These are phyloP conservation scores for Cordilura impudica DNA, from an alignment of 2,888 invertebrate species.

Conservation along the genomic window DNA sequence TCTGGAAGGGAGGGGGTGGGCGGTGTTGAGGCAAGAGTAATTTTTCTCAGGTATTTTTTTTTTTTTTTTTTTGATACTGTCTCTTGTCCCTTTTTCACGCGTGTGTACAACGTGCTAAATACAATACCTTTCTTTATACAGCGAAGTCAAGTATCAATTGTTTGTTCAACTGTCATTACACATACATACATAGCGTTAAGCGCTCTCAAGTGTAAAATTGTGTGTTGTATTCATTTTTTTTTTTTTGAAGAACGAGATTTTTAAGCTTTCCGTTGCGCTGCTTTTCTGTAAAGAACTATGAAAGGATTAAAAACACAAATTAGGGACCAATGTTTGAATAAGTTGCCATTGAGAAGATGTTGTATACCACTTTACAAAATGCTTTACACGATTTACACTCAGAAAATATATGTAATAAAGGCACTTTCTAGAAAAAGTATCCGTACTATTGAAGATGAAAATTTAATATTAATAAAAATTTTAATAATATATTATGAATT, in stretches of 20 bases:
- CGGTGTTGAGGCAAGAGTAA: too few relatives aligned
- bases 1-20: too few relatives aligned
- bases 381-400: too few relatives aligned
- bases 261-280: background rate
- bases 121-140: background rate
- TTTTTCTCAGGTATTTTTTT: background rate
- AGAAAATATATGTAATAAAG: too few relatives aligned
- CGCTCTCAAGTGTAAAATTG: constrained; percentile 18
- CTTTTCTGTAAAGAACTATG: constrained; percentile 27
- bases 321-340: constrained; percentile 53
- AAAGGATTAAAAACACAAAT: constrained; percentile 51
- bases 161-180: constrained; percentile 16
- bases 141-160: background rate
- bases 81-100: constrained; percentile 7
- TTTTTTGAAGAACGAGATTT: background rate
- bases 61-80: background rate
- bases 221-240: background rate
- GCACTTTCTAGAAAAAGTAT: too few relatives aligned
- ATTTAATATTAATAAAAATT: too few relatives aligned
- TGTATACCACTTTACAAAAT: too few relatives aligned
- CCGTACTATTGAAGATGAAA: too few relatives aligned
- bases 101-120: background rate
- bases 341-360: constrained; percentile 42
- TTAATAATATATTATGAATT: too few relatives aligned
- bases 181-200: constrained; percentile 19